phyloP scores from a whole-genome alignment of 2,888 invertebrate species.

The Himalopsyche kuldschensis region DNA sequence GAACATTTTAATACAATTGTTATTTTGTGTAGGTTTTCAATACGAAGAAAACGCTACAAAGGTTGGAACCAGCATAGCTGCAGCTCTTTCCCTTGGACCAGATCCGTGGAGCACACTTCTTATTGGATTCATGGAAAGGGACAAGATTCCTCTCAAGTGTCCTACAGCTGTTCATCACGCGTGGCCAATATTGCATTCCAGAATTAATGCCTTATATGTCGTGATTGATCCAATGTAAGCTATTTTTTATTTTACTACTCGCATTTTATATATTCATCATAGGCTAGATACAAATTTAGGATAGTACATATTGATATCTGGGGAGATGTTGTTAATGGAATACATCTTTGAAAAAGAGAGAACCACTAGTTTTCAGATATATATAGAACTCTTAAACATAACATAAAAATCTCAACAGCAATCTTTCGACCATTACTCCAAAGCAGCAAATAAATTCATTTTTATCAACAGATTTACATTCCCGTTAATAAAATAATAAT shows the following conservation, averaged over 20 bases:
- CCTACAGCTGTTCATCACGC: slow-evolving; percentile 86
- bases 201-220: slow-evolving; percentile 87
- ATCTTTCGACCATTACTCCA: too few relatives aligned
- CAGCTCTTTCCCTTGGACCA: slow-evolving; percentile 54
- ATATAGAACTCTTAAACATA: too few relatives aligned
- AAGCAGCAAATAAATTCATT: too few relatives aligned
- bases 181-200: slow-evolving; percentile 93
- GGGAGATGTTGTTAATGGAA: too few relatives aligned
- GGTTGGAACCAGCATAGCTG: slow-evolving; percentile 51
- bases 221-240: slow-evolving; percentile 93
- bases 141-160: slow-evolving; percentile 79
- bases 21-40: slow-evolving; percentile 23
- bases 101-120: slow-evolving; percentile 93
- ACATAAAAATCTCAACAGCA: too few relatives aligned
- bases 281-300: too few relatives aligned
- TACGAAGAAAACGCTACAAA: slow-evolving; percentile 61
- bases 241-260: slow-evolving; percentile 2
- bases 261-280: neutral
- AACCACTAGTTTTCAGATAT: too few relatives aligned
- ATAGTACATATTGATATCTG: too few relatives aligned
- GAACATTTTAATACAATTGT: neutral
- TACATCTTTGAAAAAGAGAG: too few relatives aligned
- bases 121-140: slow-evolving; percentile 85
- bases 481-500: too few relatives aligned
- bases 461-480: too few relatives aligned